Conservation (phyloP, 2,888 invertebrate species). For the Ophion costatus region DNA sequence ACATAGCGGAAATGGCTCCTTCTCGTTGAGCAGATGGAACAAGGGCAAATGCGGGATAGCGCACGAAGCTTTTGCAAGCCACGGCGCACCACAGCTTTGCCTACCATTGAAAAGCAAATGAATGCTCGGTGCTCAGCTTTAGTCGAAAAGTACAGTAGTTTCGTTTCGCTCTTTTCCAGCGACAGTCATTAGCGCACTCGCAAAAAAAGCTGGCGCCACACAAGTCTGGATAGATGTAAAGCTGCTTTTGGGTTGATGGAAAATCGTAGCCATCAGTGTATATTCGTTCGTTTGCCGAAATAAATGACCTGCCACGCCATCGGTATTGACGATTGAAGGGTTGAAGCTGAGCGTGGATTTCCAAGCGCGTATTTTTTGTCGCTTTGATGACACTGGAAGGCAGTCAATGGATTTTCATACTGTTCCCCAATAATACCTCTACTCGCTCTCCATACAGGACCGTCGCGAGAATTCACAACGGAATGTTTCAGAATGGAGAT, state of each 20-base stretch:
- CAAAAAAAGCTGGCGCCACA: not conserved
- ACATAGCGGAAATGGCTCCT: conserved; percentile 29
- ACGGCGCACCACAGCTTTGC: conserved; percentile 13
- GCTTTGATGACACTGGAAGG: too few species aligned
- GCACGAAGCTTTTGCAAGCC: conserved; percentile 29
- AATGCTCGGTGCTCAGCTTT: conserved; percentile 26
- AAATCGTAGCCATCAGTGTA: not conserved
- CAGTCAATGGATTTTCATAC: too few species aligned
- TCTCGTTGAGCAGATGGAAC: conserved; percentile 32
- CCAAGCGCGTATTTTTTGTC: not conserved
- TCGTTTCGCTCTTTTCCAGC: not conserved
- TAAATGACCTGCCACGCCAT: not conserved
- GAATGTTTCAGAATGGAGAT: too few species aligned
- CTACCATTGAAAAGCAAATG: conserved; percentile 37
- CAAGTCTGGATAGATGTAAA: not conserved
- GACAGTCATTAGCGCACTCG: conserved; percentile 2
- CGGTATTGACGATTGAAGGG: not conserved
- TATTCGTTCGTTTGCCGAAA: not conserved
- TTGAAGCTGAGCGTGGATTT: not conserved
- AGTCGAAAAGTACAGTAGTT: not conserved
- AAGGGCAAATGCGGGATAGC: conserved; percentile 27
- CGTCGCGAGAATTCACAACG: too few species aligned
- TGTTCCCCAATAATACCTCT: too few species aligned
- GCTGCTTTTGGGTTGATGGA: not conserved
- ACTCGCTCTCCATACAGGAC: too few species aligned